Conservation (phyloP, 1,140 invertebrate species). For the Daktulosphaira vitifoliae region DNA sequence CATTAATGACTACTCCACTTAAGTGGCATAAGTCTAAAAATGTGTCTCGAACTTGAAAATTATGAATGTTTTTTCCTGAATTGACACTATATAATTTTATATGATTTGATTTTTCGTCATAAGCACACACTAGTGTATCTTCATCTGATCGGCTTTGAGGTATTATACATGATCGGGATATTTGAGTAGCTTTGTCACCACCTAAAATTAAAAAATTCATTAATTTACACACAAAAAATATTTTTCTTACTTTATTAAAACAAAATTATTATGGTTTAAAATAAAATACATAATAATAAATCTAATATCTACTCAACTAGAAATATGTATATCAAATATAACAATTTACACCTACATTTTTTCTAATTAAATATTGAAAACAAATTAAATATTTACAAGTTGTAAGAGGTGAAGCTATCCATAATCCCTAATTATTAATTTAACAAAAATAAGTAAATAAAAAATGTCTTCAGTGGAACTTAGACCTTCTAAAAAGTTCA, state of each 20-base stretch:
- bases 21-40: conserved; percentile 16
- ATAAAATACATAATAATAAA: too few relatives aligned
- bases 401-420: too few relatives aligned
- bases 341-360: too few relatives aligned
- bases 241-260: not conserved
- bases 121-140: not conserved
- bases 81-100: conserved; percentile 9
- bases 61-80: not conserved
- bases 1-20: not conserved
- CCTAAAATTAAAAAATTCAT: conserved; percentile 2
- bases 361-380: too few relatives aligned
- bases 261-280: too few relatives aligned
- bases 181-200: not conserved
- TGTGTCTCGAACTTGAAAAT: not conserved
- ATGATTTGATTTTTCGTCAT: not conserved
- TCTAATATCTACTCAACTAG: too few relatives aligned
- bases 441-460: too few relatives aligned
- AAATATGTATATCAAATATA: too few relatives aligned
- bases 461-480: too few relatives aligned
- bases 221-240: not conserved
- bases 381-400: too few relatives aligned
- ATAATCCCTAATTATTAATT: too few relatives aligned
- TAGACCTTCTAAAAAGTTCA: too few relatives aligned
- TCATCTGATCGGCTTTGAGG: not conserved
- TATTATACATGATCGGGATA: conserved; percentile 2